A percentile compares a stretch with the other conserved stretches of the same genome.
phyloP scores from a whole-genome alignment of 2,888 invertebrate species.

The Plagodis pulveraria region DNA sequence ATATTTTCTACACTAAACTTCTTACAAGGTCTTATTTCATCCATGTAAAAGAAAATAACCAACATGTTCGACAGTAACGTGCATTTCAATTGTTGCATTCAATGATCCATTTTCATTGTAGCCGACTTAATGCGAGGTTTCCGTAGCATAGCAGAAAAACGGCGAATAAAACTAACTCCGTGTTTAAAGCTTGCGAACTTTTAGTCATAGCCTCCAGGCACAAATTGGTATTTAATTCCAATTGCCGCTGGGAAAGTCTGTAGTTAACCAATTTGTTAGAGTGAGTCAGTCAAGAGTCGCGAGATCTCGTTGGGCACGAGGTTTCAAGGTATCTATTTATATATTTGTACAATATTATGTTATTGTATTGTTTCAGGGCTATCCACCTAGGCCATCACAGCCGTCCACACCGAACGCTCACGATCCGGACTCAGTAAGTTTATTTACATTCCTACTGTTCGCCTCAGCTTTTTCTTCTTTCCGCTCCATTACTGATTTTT shows the following conservation, averaged over 20 bases:
- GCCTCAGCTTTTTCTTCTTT: background rate
- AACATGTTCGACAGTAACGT: background rate
- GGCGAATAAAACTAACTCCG: conserved; percentile 58
- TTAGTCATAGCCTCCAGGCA: conserved; percentile 55
- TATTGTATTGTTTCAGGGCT: conserved; percentile 79
- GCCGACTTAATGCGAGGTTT: conserved; percentile 30
- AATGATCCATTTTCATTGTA: conserved; percentile 22
- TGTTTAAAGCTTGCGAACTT: conserved; percentile 58
- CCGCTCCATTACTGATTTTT: no score
- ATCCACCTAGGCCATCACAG: conserved; percentile 89
- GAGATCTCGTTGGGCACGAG: background rate
- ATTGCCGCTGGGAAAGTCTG: conserved; percentile 37
- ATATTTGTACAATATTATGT: background rate
- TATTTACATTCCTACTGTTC: background rate
- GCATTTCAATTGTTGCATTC: conserved; percentile 5
- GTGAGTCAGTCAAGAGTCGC: conserved; percentile 18
- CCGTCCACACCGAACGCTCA: conserved; percentile 92
- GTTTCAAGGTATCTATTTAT: background rate
- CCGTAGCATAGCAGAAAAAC: conserved; percentile 43
- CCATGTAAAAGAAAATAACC: no score
- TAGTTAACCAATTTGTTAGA: conserved; percentile 39
- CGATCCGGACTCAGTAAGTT: conserved; percentile 91
- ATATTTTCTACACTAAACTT: no score
- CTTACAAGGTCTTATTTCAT: no score
- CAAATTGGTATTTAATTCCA: conserved; percentile 59